Evolutionary conservation across 2,888 invertebrate species (phyloP), one percentile per base, ranked within the genome.

Genomic region (Boloria selene): DNA sequence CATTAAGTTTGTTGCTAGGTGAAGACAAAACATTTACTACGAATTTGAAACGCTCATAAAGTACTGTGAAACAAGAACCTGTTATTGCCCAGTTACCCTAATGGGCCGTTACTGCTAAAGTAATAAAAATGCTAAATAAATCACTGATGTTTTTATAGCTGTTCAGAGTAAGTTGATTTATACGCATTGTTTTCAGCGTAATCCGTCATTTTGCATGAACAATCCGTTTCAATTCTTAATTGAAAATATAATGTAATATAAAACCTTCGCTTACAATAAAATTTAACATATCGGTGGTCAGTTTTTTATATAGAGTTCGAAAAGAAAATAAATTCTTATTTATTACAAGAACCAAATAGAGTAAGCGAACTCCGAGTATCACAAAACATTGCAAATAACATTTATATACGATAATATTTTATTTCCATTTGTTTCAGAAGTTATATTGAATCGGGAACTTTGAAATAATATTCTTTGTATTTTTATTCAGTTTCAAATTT

Each of bases 21-120:
- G 79, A 73, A 77, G 76, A 76, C 75, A 75, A 73, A 75, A 71
- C 75, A 72, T 74, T 75, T 52, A 69, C 55, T 65, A 49, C n/a
- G 10, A 56, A n/a, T 13, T 45, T 22, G 44, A 56, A 56, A 16
- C 18, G 14, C 22, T 56, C 55, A 13, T 22, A 45, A 56, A 45
- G 10, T 4, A 22, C 18, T 22, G 22, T 55, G 44, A 22, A 44
- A 49, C 6, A 47, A 45, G 4, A 59, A 49, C 31, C 17, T 7
- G 49, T n/a, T 26, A 26, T 45, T 26, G 16, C 26, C 4, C n/a
- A 45, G 47, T 58, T 49, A 49, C 49, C 16, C 49, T 14, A 44
- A 49, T 58, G 3, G n/a, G 13, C 18, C 18, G 42, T 44, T 22
- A 49, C 49, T 16, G 31, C 16, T 47, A 16, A 16, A 58, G 47